Evolutionary conservation across 2,797 vertebrate species (phyloP), one percentile per base, ranked within the genome.

Genomic region (Sebastiscus tertius): DNA sequence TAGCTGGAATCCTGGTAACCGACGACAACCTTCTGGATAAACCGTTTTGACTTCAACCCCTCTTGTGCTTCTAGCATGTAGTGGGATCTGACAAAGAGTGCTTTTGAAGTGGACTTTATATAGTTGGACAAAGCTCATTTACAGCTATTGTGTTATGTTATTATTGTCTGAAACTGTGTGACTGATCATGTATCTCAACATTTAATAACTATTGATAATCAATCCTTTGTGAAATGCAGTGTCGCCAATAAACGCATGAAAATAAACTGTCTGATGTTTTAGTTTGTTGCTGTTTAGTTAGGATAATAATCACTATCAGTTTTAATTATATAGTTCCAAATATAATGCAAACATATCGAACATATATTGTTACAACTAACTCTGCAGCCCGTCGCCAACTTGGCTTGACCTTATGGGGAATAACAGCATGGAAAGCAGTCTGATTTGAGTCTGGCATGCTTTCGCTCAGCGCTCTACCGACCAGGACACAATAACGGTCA

Each of bases 401-500:
- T 83, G 85, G 71, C 39, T 67, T 86, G 77, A 89, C 83, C 81
- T 87, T 82, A 22, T 52, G 58, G 77, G 69, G 80, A 80, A 91
- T 76, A 91, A 81, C 64, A 88, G 72, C 68, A 80, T 80, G 64
- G 65, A 88, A 88, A 88, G 85, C 81, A 79, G 83, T 69, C 72
- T 31, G 81, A 81, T 85, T 54, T 56, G 77, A 85, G 76, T 84
- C 76, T 72, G 84, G 80, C 76, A 71, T 86, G 86, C 78, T 85
- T 77, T 88, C n/a, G 24, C 76, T 64, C 89, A 27, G 76, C 34
- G 71, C 89, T 82, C 77, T 42, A 81, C 82, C 70, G 82, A 77
- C 68, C 68, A 70, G 55, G 63, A 79, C 82, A 94, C 89, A 93
- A 93, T 93, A 58, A 87, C 72, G 80, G 86, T 89, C 87, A 92